Percentiles rank a stretch among this genome's conserved stretches.
Conservation (phyloP, 2,888 invertebrate genomes). For the Antheraea yamamai region DNA sequence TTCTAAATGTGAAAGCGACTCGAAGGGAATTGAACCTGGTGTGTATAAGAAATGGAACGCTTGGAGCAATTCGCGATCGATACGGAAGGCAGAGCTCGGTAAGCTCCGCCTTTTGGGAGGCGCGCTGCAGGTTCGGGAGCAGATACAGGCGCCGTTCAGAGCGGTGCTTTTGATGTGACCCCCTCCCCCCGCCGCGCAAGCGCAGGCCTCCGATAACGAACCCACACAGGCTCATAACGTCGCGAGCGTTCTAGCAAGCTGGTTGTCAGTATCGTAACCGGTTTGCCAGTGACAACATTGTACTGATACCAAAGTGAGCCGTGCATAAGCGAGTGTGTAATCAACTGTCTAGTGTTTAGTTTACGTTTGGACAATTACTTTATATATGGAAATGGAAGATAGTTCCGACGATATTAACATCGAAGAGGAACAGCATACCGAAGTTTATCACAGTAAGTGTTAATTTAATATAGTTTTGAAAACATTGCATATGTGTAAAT, state of each 20-base stretch:
- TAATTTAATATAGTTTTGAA: background rate
- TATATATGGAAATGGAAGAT: slow-evolving; percentile 72
- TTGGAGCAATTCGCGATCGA: slow-evolving; percentile 73
- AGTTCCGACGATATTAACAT: slow-evolving; percentile 79
- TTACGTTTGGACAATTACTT: slow-evolving; percentile 57
- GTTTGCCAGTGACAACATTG: slow-evolving; percentile 62
- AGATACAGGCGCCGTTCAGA: slow-evolving; percentile 67
- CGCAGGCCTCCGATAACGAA: slow-evolving; percentile 66
- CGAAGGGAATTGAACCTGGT: slow-evolving; percentile 49
- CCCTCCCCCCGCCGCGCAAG: slow-evolving; percentile 60
- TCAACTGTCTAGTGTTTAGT: slow-evolving; percentile 62
- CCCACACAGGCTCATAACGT: slow-evolving; percentile 79
- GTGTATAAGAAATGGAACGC: slow-evolving; percentile 35
- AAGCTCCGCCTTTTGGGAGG: slow-evolving; percentile 79
- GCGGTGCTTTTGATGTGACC: slow-evolving; percentile 75
- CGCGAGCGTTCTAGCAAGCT: slow-evolving; percentile 77
- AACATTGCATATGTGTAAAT: background rate
- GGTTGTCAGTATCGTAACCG: slow-evolving; percentile 75
- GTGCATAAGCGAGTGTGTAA: slow-evolving; percentile 64
- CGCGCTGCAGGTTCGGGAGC: slow-evolving; percentile 76
- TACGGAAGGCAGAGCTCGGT: slow-evolving; percentile 73
- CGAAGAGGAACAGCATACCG: slow-evolving; percentile 73
- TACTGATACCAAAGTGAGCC: slow-evolving; percentile 41
- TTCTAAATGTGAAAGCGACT: slow-evolving; percentile 35
- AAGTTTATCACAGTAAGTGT: slow-evolving; percentile 70